Evolutionary conservation across 2,797 vertebrate species (phyloP), one percentile per base, ranked within the genome.

Genomic region (Macroramphosus scolopax): DNA sequence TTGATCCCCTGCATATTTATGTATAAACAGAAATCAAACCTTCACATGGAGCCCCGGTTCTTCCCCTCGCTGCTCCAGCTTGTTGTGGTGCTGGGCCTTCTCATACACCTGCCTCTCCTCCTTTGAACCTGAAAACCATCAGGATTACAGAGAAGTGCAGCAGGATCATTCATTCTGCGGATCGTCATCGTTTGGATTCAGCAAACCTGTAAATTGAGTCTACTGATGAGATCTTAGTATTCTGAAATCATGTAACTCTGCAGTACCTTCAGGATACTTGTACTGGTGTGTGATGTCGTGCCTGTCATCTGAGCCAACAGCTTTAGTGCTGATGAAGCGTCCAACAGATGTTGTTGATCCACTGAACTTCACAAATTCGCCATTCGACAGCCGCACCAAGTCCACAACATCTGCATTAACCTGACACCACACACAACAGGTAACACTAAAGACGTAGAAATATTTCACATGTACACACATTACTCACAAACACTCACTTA

Each of bases 261-360:
- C 6, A 55, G 0, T 80, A 96, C 95, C 95, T 80, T 97, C 94
- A 0, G 85, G 81, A 53, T 94, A 91, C 72, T 97, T 98, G 86
- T 96, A 98, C 75, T 68, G 85, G 60, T 92, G 87, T n/a, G 95
- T 97, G 83, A 98, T 94, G 84, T 98, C 95, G 5, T 86, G 89
- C 14, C 93, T 78, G 8, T 78, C 50, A 10, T 94, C 88, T 0
- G 53, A 81, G 62, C 93, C 95, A 14, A 95, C 83, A 0, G 88
- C 76, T 75, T 96, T 97, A 5, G 95, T 98, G 86, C 93, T 96
- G 87, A 97, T 96, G 22, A 71, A 81, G 29, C 73, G 75, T 17
- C 95, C 95, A 37, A 96, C 88, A 0, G 72, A 5, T 6, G 84
- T 81, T 0, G 71, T 64, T 17, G 82, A 85, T 20, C 68, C 77